Conservation (phyloP, 2,113 vertebrate species). For the Nesogale talazaci region DNA sequence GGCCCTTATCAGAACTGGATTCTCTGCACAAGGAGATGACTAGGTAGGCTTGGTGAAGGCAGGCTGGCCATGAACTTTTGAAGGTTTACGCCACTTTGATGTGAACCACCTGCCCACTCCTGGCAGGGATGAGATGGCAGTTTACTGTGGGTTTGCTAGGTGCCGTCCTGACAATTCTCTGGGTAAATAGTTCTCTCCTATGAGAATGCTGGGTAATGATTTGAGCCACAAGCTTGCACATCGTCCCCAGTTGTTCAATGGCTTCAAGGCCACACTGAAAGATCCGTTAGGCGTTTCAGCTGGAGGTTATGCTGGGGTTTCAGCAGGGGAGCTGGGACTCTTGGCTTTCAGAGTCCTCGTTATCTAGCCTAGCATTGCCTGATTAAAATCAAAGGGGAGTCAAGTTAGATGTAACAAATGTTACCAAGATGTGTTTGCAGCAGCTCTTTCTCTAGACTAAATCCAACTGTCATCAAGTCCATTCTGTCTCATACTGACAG, state of each 20-base stretch:
- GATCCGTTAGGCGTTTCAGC: slow-evolving; percentile 83
- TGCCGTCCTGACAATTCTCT: slow-evolving; percentile 3
- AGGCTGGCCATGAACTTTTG: not conserved
- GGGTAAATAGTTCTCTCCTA: slow-evolving; percentile 58
- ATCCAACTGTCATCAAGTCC: not conserved
- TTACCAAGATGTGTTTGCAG: not conserved
- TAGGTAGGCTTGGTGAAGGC: slow-evolving; percentile 8
- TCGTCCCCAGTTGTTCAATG: slow-evolving; percentile 67
- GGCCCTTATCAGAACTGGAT: slow-evolving; percentile 5
- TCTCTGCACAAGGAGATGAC: slow-evolving; percentile 8
- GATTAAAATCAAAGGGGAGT: slow-evolving; percentile 67
- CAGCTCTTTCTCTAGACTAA: not conserved
- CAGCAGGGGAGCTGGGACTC: slow-evolving; percentile 52
- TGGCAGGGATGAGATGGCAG: not conserved
- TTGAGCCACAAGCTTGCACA: slow-evolving; percentile 76
- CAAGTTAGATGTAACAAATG: slow-evolving; percentile 18
- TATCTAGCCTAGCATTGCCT: slow-evolving; percentile 69
- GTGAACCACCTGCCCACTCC: not conserved
- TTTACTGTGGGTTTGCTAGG: slow-evolving; percentile 32
- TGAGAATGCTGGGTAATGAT: slow-evolving; percentile 67
- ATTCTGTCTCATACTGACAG: too few relatives aligned
- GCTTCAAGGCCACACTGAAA: slow-evolving; percentile 76
- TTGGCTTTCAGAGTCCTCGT: slow-evolving; percentile 64
- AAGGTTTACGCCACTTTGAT: slow-evolving; percentile 52
- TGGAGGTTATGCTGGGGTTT: slow-evolving; percentile 72